Conservation (phyloP, 2,888 invertebrate genomes). For the Cerastis leucographa region DNA sequence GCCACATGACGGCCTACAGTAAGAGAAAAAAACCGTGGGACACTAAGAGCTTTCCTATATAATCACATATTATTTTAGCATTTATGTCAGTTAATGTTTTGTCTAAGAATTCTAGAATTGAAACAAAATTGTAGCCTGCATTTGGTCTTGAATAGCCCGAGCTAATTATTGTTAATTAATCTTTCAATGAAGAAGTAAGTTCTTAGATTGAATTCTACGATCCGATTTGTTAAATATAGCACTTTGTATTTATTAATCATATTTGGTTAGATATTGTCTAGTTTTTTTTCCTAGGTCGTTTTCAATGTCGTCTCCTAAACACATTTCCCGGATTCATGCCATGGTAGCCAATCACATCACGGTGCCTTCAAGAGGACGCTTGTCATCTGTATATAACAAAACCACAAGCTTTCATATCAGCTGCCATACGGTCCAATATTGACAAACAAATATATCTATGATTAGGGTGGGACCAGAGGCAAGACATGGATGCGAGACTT, state of each 20-base stretch:
- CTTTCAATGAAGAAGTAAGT: not conserved
- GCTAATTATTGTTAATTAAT: not conserved
- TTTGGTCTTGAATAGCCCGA: not conserved
- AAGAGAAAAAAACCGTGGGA: not conserved
- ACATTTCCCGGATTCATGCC: constrained; percentile 53
- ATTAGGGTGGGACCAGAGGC: constrained; percentile 43
- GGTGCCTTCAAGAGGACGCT: constrained; percentile 55
- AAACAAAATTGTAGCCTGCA: not conserved
- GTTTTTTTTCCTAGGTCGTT: not conserved
- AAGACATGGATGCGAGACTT: not conserved
- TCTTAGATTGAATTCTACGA: not conserved
- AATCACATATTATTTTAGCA: not conserved
- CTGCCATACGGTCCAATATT: constrained; percentile 88
- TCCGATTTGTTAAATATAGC: not conserved
- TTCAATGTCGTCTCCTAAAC: constrained; percentile 30
- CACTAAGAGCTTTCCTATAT: not conserved
- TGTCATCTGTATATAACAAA: constrained; percentile 69
- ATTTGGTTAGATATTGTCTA: not conserved
- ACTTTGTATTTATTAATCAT: not conserved
- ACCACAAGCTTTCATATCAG: constrained; percentile 87
- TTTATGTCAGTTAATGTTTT: not conserved
- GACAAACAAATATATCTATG: constrained; percentile 77
- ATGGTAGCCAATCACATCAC: constrained; percentile 34
- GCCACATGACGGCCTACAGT: not conserved
- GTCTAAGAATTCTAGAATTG: not conserved